phyloP scores from a whole-genome alignment of 2,797 vertebrate genomes.

The Amblyopsis hoosieri region DNA sequence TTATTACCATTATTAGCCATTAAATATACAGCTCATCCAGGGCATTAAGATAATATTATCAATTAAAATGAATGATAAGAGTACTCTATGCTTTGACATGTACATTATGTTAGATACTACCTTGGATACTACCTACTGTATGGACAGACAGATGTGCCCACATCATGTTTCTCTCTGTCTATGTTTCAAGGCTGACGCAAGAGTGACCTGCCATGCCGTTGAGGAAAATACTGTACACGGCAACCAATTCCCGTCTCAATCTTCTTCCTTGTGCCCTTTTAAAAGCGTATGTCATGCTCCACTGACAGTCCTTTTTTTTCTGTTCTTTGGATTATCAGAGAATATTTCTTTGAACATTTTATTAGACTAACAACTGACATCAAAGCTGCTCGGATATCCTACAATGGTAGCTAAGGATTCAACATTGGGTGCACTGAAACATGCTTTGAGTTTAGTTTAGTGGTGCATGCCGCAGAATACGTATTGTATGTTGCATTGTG shows the following conservation, averaged over 20 bases:
- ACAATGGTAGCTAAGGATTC: conserved; percentile 21
- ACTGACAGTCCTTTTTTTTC: conserved; percentile 34
- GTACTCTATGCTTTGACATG: no score
- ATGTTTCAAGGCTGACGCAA: conserved; percentile 28
- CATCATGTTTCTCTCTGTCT: conserved; percentile 6
- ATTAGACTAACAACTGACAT: conserved; percentile 61
- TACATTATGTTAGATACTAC: no score
- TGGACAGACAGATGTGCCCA: not conserved
- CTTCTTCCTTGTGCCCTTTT: conserved; percentile 14
- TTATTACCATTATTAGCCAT: no score
- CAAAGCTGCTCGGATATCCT: conserved; percentile 21
- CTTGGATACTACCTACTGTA: not conserved
- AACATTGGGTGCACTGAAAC: no score
- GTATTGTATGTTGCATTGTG: conserved; percentile 25
- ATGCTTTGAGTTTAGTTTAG: no score
- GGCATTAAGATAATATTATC: not conserved
- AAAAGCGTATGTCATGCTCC: not conserved
- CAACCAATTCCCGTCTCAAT: conserved; percentile 48
- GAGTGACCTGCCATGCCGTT: conserved; percentile 23
- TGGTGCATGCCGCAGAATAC: no score
- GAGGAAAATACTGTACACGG: conserved; percentile 43
- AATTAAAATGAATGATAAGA: not conserved
- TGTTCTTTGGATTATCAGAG: conserved; percentile 55
- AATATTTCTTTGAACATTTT: conserved; percentile 56
- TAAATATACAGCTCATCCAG: no score